Percentiles rank a stretch among this genome's conserved stretches.
These are phyloP conservation scores for Cenopis cana DNA, from an alignment of 2,888 invertebrate species.

Conservation along the genomic window DNA sequence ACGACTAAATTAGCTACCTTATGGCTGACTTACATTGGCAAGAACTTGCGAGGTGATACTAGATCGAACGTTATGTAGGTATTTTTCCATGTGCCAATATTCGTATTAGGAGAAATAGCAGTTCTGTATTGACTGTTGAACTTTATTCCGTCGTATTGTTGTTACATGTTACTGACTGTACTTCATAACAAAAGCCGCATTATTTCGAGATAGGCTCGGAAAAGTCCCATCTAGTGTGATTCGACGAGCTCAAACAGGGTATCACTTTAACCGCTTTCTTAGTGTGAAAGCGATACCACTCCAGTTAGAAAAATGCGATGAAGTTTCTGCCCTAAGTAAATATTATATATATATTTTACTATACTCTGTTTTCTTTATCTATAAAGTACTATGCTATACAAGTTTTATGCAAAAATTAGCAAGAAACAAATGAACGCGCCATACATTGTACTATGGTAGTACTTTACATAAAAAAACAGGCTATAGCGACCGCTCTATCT, in stretches of 20 bases:
- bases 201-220: slow-evolving; percentile 56
- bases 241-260: slow-evolving; percentile 29
- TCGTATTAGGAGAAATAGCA: not conserved
- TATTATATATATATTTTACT: slow-evolving; percentile 4
- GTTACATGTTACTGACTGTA: not conserved
- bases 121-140: not conserved
- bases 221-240: slow-evolving; percentile 37
- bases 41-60: no score
- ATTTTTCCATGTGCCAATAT: no score
- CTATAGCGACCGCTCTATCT: no score
- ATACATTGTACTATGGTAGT: no score
- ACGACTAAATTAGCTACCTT: no score
- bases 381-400: no score
- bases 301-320: slow-evolving; percentile 17
- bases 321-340: slow-evolving; percentile 31
- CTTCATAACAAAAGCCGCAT: slow-evolving; percentile 61
- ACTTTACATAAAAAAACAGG: no score
- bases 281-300: slow-evolving; percentile 1
- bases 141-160: not conserved
- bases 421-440: no score
- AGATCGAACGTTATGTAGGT: no score
- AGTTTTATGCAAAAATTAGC: no score
- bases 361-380: no score
- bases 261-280: slow-evolving; percentile 28
- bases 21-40: no score